A percentile compares a stretch with the other conserved stretches of the same genome.
Conservation (phyloP, 1,140 invertebrate genomes). For the Bathynomus jamesi region DNA sequence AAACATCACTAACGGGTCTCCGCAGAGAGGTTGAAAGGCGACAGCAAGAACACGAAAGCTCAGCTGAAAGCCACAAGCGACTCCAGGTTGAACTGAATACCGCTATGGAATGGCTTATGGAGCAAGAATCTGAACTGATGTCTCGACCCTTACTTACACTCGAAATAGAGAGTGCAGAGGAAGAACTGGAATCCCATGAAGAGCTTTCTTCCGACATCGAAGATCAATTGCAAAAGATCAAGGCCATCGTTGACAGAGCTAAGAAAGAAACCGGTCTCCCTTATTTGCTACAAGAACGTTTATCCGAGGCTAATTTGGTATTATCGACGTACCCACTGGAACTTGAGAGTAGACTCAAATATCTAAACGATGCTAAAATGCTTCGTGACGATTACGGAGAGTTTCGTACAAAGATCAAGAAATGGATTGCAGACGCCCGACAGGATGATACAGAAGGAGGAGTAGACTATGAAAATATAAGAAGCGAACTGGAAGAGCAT, state of each 20-base stretch:
- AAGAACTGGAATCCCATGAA: conserved; percentile 70
- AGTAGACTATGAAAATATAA: conserved; percentile 76
- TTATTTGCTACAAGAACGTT: conserved; percentile 32
- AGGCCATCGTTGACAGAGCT: conserved; percentile 21
- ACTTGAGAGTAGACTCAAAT: conserved; percentile 44
- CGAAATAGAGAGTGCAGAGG: conserved; percentile 54
- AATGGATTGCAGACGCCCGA: conserved; percentile 78
- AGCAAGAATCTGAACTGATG: conserved; percentile 71
- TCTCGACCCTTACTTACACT: conserved; percentile 71
- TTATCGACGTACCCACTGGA: conserved; percentile 32
- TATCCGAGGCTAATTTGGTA: conserved; percentile 36
- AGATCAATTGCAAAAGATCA: conserved; percentile 30
- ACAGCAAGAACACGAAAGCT: conserved; percentile 72
- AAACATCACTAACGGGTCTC: conserved; percentile 70
- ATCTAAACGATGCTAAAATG: conserved; percentile 69
- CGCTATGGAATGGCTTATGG: conserved; percentile 73
- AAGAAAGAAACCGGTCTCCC: conserved; percentile 32
- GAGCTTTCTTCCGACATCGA: conserved; percentile 37
- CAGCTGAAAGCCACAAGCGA: conserved; percentile 77
- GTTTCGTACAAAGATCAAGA: conserved; percentile 55
- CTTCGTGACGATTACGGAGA: conserved; percentile 56
- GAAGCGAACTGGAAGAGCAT: conserved; percentile 72
- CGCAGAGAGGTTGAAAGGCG: conserved; percentile 73
- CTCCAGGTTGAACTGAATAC: conserved; percentile 62
- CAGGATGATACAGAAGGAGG: conserved; percentile 68